Conservation (phyloP, 2,797 vertebrate genomes). For the Pristis pectinata region DNA sequence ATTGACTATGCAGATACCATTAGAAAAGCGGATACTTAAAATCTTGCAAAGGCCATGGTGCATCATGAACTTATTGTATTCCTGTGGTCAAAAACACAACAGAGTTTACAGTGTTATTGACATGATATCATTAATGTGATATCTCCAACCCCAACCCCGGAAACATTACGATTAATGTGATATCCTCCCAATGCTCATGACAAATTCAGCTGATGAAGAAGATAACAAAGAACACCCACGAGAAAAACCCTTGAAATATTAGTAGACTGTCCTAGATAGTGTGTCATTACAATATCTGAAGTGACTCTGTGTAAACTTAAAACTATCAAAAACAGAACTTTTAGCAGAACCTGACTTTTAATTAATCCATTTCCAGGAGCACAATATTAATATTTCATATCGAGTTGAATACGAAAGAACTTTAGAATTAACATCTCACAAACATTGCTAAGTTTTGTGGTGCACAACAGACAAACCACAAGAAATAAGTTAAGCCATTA, state of each 20-base stretch:
- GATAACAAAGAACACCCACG: conserved; percentile 33
- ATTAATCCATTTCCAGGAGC: not conserved
- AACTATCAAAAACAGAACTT: not conserved
- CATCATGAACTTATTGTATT: not conserved
- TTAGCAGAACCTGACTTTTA: not conserved
- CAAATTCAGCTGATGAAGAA: conserved; percentile 21
- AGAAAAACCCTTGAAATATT: conserved; percentile 35
- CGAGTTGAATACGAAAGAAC: not conserved
- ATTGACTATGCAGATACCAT: not conserved
- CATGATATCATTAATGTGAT: conserved; percentile 32
- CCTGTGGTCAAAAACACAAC: not conserved
- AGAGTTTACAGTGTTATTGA: conserved; percentile 14
- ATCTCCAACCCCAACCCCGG: conserved; percentile 15
- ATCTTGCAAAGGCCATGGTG: not conserved
- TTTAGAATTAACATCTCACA: not conserved
- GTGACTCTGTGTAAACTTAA: not conserved
- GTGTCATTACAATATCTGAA: conserved; percentile 18
- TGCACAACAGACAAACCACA: not conserved
- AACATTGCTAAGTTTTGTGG: not conserved
- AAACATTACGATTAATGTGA: conserved; percentile 34
- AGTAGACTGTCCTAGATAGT: conserved; percentile 26
- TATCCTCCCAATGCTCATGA: conserved; percentile 20
- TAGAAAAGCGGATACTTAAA: not conserved
- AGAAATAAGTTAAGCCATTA: not conserved
- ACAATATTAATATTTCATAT: not conserved